A percentile compares a stretch with the other conserved stretches of the same genome.
phyloP scores from a whole-genome alignment of 2,797 vertebrate genomes.

The Lemur catta region DNA sequence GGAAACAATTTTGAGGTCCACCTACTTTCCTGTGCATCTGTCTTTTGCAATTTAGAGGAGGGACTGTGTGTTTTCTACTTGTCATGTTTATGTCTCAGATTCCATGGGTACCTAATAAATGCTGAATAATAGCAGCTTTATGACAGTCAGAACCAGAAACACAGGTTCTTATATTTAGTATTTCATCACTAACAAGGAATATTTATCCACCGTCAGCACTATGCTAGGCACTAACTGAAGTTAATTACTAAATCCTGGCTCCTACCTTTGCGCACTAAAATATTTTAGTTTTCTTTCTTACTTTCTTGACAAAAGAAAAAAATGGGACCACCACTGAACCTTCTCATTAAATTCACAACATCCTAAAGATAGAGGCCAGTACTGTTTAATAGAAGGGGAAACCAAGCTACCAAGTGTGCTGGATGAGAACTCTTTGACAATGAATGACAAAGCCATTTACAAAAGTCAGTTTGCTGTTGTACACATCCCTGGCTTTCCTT shows the following conservation, averaged over 20 bases:
- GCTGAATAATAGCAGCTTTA: slow-evolving; percentile 77
- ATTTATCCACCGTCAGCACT: slow-evolving; percentile 50
- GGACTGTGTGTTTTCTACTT: slow-evolving; percentile 65
- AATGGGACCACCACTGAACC: background rate
- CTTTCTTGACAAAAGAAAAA: background rate
- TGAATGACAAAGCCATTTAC: background rate
- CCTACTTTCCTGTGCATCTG: slow-evolving; percentile 60
- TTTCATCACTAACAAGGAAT: slow-evolving; percentile 68
- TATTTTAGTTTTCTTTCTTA: slow-evolving; percentile 17
- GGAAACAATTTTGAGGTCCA: slow-evolving; percentile 69
- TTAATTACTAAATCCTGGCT: background rate
- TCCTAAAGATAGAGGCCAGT: background rate
- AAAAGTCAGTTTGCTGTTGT: background rate
- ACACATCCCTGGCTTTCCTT: background rate
- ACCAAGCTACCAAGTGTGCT: background rate
- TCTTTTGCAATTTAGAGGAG: slow-evolving; percentile 70
- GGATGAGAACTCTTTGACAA: background rate
- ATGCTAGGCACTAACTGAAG: background rate
- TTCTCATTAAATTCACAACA: slow-evolving; percentile 37
- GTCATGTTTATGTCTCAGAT: slow-evolving; percentile 72
- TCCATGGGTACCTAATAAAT: slow-evolving; percentile 73
- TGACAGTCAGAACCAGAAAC: slow-evolving; percentile 72
- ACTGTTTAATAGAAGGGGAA: background rate
- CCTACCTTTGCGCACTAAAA: background rate
- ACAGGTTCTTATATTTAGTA: slow-evolving; percentile 65